Base-by-base conservation (phyloP, 2,113 vertebrate species). In the Paracanthobrama guichenoti region DNA sequence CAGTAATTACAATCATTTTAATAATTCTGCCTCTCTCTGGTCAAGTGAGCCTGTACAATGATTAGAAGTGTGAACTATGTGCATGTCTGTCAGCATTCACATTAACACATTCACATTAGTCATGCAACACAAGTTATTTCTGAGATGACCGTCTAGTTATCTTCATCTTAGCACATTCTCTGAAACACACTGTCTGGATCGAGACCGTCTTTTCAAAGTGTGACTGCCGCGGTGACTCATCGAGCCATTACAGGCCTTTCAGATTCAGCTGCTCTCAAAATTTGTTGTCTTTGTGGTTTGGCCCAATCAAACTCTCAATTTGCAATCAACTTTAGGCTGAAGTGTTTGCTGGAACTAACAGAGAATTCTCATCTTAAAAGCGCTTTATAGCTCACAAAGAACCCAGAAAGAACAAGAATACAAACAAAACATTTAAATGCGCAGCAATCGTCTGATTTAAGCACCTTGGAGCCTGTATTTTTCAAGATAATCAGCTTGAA, bases 241-340 rank as follows among this genome's bases (percentile, higher is more conserved):
- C 6, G 5, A 67, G 62, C 26, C 79, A 81, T 81, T 67, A 50
- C 44, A 81, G 31, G 39, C 14, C 77, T 79, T 62, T 79, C 42
- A 46, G 4, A 62, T 44, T 46, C 57, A 79, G 77, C 57, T 46
- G 8, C 55, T 20, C 18, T 31, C 24, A 13, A 31, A 48, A 35
- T 50, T 0, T 50, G 11, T 81, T 48, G 24, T 28, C 60, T 46
- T 35, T 50, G 24, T 66, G 60, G 44, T 66, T 31, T 50, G 26
- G 42, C 44, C 11, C 24, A 50, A 67, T 79, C 77, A 79, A 60
- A 44, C 35, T 44, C 22, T 44, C 57, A 24, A 44, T 79, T 79
- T 28, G 35, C 35, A 62, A 46, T 26, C 77, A 81, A 53, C 44
- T 28, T 31, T 26, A 79, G 77, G 62, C 39, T 42, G 20, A 73